Percentiles rank a stretch among this genome's conserved stretches.
These are phyloP conservation scores for Macrophya annulata DNA, from an alignment of 2,888 invertebrate genomes.

Conservation along the genomic window DNA sequence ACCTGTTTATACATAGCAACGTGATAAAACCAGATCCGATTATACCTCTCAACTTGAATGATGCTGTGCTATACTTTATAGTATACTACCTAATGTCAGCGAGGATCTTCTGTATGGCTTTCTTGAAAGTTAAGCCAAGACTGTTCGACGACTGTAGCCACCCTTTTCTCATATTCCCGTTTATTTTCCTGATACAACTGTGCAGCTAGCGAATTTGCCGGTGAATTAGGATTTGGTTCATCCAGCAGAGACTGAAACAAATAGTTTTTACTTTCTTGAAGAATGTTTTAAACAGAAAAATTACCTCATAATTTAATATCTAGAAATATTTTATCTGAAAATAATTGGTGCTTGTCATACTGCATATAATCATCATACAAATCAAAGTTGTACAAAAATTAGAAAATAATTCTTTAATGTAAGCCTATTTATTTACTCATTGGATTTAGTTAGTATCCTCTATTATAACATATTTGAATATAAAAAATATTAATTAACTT, in stretches of 20 bases:
- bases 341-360: constrained; percentile 17
- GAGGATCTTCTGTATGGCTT: constrained; percentile 76
- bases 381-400: neutral
- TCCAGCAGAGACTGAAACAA: constrained; percentile 84
- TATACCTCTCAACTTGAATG: neutral
- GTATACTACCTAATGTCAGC: constrained; percentile 73
- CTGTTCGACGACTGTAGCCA: constrained; percentile 85
- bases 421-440: constrained; percentile 32
- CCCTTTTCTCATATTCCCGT: constrained; percentile 85
- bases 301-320: neutral
- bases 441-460: neutral
- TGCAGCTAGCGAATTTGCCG: constrained; percentile 86
- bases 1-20: neutral
- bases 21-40: neutral
- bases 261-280: constrained; percentile 1
- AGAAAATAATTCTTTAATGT: neutral
- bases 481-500: constrained; percentile 24
- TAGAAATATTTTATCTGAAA: neutral
- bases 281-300: constrained; percentile 6
- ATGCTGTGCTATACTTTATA: neutral
- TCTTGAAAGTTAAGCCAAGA: constrained; percentile 82
- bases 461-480: constrained; percentile 20
- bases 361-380: neutral
- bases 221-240: constrained; percentile 87
- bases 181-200: constrained; percentile 86